Conservation (phyloP, 2,888 invertebrate species). For the Apamea monoglypha region DNA sequence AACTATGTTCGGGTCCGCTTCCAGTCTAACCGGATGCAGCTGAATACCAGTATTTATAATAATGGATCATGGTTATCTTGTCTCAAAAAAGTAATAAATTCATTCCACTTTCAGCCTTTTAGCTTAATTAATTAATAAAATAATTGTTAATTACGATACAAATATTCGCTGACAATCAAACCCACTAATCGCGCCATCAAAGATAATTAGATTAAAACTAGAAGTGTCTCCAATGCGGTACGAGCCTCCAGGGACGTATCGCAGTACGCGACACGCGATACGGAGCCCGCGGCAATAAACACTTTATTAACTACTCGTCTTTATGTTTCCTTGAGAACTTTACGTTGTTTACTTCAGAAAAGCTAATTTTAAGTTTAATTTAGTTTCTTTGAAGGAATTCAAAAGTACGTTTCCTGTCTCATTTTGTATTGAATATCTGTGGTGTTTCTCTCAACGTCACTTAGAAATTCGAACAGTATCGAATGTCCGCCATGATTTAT, state of each 20-base stretch:
- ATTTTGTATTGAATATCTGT: constrained; percentile 6
- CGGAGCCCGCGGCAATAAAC: constrained; percentile 59
- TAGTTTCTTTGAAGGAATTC: constrained; percentile 14
- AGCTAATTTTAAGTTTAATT: constrained; percentile 44
- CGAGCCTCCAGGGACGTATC: constrained; percentile 55
- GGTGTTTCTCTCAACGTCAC: not conserved
- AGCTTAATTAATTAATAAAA: not conserved
- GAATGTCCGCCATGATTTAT: not conserved
- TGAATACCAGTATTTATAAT: not conserved
- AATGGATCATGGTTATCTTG: not conserved
- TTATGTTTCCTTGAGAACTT: constrained; percentile 52
- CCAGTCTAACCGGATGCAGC: not conserved
- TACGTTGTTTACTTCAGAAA: constrained; percentile 38
- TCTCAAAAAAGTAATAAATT: not conserved
- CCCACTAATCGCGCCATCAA: constrained; percentile 38
- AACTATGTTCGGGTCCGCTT: not conserved
- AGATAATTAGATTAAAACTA: constrained; percentile 61
- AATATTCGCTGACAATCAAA: constrained; percentile 22
- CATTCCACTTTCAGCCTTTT: not conserved
- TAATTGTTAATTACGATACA: not conserved
- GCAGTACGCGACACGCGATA: constrained; percentile 61
- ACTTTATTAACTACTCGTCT: constrained; percentile 56
- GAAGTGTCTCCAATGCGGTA: constrained; percentile 45
- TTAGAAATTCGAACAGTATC: constrained; percentile 13
- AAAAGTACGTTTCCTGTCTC: not conserved